A percentile compares a stretch with the other conserved stretches of the same genome.
phyloP scores from a whole-genome alignment of 2,888 invertebrate genomes.

The Mesopsocus fuscifrons region DNA sequence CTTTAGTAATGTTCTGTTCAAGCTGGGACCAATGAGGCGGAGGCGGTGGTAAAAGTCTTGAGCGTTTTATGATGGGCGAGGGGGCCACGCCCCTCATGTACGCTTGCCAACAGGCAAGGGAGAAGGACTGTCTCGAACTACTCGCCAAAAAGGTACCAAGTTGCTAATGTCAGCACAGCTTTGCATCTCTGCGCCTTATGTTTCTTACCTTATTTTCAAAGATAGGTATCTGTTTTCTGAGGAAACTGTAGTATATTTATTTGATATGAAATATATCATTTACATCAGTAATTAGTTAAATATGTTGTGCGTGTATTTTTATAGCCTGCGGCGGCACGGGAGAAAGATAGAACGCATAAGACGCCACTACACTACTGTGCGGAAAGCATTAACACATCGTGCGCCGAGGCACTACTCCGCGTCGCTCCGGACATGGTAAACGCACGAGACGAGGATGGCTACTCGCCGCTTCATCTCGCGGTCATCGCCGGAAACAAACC shows the following conservation, averaged over 20 bases:
- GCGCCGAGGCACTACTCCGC: constrained; percentile 52
- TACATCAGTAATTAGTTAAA: too few species aligned
- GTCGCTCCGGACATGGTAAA: constrained; percentile 72
- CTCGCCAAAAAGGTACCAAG: constrained; percentile 63
- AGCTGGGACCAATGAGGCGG: too few species aligned
- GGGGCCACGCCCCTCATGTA: constrained; percentile 80
- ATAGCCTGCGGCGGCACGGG: constrained; percentile 40
- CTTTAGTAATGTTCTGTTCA: too few species aligned
- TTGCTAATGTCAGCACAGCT: constrained; percentile 28
- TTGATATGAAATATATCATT: too few species aligned
- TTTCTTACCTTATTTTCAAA: too few species aligned
- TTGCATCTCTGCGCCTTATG: constrained; percentile 17
- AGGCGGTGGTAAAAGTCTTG: background rate
- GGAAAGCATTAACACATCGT: constrained; percentile 41
- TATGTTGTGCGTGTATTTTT: too few species aligned
- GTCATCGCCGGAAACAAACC: constrained; percentile 84
- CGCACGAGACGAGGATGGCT: constrained; percentile 79
- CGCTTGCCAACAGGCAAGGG: constrained; percentile 76
- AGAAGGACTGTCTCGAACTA: constrained; percentile 51
- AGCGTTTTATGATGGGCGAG: constrained; percentile 15
- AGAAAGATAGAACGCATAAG: constrained; percentile 63
- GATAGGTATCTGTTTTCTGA: too few species aligned
- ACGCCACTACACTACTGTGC: constrained; percentile 90
- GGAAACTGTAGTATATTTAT: too few species aligned
- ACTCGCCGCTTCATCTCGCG: constrained; percentile 86